Conservation (phyloP, 1,140 invertebrate genomes). For the Drosophila navojoa region DNA sequence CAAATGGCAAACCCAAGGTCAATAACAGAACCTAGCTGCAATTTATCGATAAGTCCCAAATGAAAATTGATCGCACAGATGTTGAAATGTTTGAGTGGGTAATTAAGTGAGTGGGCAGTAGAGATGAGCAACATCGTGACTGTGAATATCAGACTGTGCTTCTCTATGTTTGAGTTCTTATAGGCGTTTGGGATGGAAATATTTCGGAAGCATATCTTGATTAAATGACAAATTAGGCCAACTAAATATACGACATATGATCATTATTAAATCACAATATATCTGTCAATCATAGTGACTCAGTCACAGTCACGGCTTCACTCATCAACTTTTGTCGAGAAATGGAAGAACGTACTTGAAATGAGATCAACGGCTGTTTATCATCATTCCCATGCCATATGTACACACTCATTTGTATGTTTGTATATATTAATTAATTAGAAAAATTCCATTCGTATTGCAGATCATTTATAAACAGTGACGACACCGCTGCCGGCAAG, state of each 20-base stretch:
- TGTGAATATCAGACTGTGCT: background rate
- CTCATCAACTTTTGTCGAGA: background rate
- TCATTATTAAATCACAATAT: background rate
- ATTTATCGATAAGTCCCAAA: conserved; percentile 5
- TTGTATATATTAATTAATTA: conserved; percentile 60
- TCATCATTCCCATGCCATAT: conserved; percentile 40
- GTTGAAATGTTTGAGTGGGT: conserved; percentile 6
- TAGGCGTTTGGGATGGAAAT: no score
- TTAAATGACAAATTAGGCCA: no score
- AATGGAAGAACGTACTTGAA: conserved; percentile 13
- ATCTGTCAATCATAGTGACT: background rate
- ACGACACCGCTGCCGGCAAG: conserved; percentile 43
- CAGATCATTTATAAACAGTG: conserved; percentile 80
- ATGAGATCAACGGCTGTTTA: conserved; percentile 44
- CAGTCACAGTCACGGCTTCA: background rate
- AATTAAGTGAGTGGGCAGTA: conserved; percentile 3
- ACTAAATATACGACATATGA: no score
- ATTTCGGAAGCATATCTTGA: no score
- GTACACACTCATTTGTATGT: conserved; percentile 14
- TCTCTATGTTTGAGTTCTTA: background rate
- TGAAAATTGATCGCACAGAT: conserved; percentile 27
- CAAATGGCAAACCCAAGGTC: conserved; percentile 29
- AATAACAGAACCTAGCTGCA: conserved; percentile 11
- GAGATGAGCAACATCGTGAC: background rate
- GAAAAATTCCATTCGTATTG: conserved; percentile 63